Percentiles rank a stretch among this genome's conserved stretches.
phyloP scores from a whole-genome alignment of 2,113 vertebrate species.

The Scortum barcoo region DNA sequence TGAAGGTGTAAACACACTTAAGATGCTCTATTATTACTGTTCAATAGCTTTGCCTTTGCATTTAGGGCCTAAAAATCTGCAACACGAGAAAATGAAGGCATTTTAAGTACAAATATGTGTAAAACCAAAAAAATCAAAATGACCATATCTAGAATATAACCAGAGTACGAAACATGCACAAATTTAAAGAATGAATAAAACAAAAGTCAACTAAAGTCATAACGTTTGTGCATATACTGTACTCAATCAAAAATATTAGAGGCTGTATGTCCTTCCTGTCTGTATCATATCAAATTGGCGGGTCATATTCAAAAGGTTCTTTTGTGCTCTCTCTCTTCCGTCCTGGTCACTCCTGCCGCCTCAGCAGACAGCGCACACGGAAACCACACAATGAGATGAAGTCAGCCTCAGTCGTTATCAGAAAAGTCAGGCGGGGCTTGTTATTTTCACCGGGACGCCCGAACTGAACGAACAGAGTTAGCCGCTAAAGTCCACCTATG shows the following conservation, averaged over 20 bases:
- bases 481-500: neutral
- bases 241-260: neutral
- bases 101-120: too few species aligned
- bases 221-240: neutral
- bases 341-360: neutral
- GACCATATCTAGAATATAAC: neutral
- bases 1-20: neutral
- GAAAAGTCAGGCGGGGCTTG: neutral
- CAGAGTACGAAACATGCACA: neutral
- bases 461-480: neutral
- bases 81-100: neutral
- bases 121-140: neutral
- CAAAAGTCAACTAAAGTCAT: neutral
- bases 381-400: neutral
- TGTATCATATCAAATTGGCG: neutral
- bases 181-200: neutral
- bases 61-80: neutral
- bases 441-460: neutral
- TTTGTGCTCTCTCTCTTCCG: too few species aligned
- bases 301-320: neutral
- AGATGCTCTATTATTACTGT: neutral
- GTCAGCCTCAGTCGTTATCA: neutral
- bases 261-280: neutral
- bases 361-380: too few species aligned
- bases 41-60: neutral